Base-by-base conservation (phyloP, 2,797 vertebrate genomes). In the Delichon dasypus region DNA sequence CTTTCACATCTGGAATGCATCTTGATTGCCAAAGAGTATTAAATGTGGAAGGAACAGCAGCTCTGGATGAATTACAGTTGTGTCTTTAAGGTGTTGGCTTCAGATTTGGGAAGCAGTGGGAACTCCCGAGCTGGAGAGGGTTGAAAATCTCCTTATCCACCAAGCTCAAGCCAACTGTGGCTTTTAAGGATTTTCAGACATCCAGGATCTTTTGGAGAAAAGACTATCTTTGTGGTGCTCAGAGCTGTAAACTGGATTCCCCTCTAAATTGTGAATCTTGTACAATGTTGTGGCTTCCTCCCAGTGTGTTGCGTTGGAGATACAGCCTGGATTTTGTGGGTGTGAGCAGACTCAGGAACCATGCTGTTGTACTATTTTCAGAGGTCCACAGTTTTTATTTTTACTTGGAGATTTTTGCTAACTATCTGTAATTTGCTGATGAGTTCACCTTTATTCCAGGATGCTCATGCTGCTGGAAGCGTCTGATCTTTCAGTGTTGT, bases 1-100 rank as follows among this genome's bases (percentile, higher is more conserved):
- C 42, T 44, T 61, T 76, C 65, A 91, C 88, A 93, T 95, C 80
- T 94, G 93, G 89, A 87, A 91, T 44, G 44, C 79, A 94, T 91
- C 83, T 85, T 30, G 82, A 64, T 64, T 2, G 19, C 73, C 16
- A 14, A 48, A 70, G 64, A 76, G 18, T 60, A 79, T 85, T 72
- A 92, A 81, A 84, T 50, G 64, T 60, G 71, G 42, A 84, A 91
- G 67, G 58, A 95, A 17, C 73, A 66, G 53, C 55, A 81, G 71
- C 53, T 88, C 51, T 47, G 85, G 60, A 73, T 94, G 94, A 86
- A 45, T 96, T 90, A 92, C 60, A 45, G 89, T 83, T 73, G 45
- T 84, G 62, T 70, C 90, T 92, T 66, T 86, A 85, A 92, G 92
- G 86, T 93, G 75, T 42, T 94, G 87, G 81, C 89, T 88, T 75